Evolutionary conservation across 2,113 vertebrate genomes (phyloP), one percentile per base, ranked within the genome.

Genomic region (Hucho hucho): DNA sequence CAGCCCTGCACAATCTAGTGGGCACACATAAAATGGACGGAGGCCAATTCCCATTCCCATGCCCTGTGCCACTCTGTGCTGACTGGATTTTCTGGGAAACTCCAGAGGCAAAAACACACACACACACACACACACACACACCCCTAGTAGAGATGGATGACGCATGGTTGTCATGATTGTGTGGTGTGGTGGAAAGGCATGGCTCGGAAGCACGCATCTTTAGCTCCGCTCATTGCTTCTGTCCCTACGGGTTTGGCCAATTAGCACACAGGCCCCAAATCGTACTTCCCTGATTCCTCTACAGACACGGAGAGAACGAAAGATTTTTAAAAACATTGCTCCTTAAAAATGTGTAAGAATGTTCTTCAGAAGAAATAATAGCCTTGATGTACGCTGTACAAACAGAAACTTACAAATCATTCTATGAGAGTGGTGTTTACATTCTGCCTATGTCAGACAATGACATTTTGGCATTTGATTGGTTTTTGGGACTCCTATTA

Each of bases 21-120:
- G 87, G 72, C 74, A 82, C 85, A 84, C 59, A 85, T 28, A 37
- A 83, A 82, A 1, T n/a, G 64, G 83, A 84, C 88, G 83, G 59
- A 56, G 83, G 82, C 86, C 87, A 88, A 84, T 87, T 83, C 79
- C 85, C 83, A 72, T 66, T 25, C 63, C 46, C 22, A 61, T 22
- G n/a, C 58, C n/a, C 58, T n/a, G 58, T 24, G 58, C 58, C n/a
- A 22, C 53, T 18, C 49, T 18, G 37, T 43, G 53, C 18, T 22
- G n/a, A 61, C 9, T 12, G n/a, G 32, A 14, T 4, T 4, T 65
- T 29, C 64, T 20, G 2, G 13, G 26, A 68, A n/a, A 18, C 24
- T 6, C 20, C 20, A 59, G 18, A 7, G n/a, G 58, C n/a, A 61
- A 61, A 18, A 46, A 43, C 64, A 18, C 7, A 20, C 32, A n/a